Evolutionary conservation across 2,888 invertebrate genomes (phyloP), one percentile per base, ranked within the genome.

Genomic region (Aphrophora alni): DNA sequence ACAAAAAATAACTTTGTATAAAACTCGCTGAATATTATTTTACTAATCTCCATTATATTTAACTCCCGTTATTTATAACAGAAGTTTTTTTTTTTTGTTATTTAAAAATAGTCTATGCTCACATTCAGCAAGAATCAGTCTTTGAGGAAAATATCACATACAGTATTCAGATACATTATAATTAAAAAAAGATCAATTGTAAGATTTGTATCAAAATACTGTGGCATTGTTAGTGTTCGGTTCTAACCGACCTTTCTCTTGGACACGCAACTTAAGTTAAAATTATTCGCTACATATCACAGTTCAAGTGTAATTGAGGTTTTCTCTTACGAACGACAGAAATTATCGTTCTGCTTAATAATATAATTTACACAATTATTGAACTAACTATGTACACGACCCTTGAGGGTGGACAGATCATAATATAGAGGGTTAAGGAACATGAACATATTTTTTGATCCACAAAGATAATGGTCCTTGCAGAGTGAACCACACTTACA

Each of bases 101-200:
- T 68, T 77, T 70, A 81, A 81, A 81, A 81, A 77, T 80, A 80
- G 76, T 80, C 76, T 76, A 72, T 80, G 76, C 76, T 76, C 75
- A 76, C 77, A 80, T 71, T 81, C 77, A 82, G 78, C 81, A 82
- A 82, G 82, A 59, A 85, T 90, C 90, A 90, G 90, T 90, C 90
- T 90, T 88, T 88, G 88, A 88, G 88, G 88, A 89, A 87, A 89
- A 89, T 90, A 89, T 89, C 89, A 89, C 89, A 89, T 88, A 78
- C 79, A 75, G 80, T 77, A 81, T 79, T 68, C 71, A 76, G 75
- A 81, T 80, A 82, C 77, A 80, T 81, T 77, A 75, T 73, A 73
- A 73, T 86, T 87, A 87, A 87, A 88, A 88, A 87, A 76, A 77
- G 73, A 82, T 77, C 73, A 69, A 75, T 75, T 24, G 51, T 79